These are phyloP conservation scores for Phoenicopterus ruber DNA, from an alignment of 2,113 vertebrate species.

Conservation along the genomic window DNA sequence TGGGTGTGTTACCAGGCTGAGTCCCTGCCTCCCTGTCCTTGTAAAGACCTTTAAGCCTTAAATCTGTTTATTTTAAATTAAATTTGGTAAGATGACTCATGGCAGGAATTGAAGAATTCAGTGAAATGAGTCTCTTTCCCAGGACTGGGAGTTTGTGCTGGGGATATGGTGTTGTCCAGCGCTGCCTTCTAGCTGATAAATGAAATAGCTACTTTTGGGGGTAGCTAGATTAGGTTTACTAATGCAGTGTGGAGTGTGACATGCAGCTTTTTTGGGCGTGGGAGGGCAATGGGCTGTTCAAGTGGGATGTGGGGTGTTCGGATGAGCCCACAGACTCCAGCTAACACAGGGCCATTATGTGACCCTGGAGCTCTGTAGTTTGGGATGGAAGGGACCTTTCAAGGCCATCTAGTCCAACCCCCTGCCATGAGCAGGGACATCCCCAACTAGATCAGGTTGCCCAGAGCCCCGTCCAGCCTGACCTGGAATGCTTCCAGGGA, in stretches of 20 bases:
- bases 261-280: background rate
- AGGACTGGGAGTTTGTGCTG: background rate
- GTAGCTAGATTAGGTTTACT: background rate
- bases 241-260: too few relatives aligned
- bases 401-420: too few relatives aligned
- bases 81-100: background rate
- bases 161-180: background rate
- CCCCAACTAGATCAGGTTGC: too few relatives aligned
- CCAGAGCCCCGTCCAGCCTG: too few relatives aligned
- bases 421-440: too few relatives aligned
- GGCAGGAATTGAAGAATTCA: background rate
- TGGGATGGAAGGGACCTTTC: too few relatives aligned
- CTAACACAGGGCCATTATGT: fast-evolving
- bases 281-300: background rate
- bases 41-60: background rate
- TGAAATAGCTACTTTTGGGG: fast-evolving
- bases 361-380: background rate
- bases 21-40: background rate
- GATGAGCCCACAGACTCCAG: background rate
- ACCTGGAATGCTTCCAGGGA: too few relatives aligned
- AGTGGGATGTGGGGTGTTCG: background rate
- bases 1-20: background rate
- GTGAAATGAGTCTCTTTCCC: background rate
- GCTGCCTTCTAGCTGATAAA: background rate
- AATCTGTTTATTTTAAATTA: background rate